Percentiles rank a stretch among this genome's conserved stretches.
These are phyloP conservation scores for Portunus trituberculatus DNA, from an alignment of 1,140 invertebrate species.

Conservation along the genomic window DNA sequence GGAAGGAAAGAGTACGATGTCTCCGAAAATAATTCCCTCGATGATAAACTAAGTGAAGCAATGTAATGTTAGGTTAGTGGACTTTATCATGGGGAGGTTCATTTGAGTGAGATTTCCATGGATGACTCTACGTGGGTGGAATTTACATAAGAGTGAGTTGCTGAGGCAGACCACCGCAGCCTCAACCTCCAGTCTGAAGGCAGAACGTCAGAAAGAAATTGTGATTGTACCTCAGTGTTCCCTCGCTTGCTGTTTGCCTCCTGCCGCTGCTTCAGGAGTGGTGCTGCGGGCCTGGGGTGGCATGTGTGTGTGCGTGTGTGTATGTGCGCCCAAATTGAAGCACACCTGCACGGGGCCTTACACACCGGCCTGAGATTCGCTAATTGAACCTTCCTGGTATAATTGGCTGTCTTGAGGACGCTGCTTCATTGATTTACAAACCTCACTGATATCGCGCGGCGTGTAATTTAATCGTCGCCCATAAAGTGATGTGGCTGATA, in stretches of 20 bases:
- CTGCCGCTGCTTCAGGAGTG: too few relatives aligned
- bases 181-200: too few relatives aligned
- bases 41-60: too few relatives aligned
- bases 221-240: too few relatives aligned
- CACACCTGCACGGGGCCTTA: conserved; percentile 16
- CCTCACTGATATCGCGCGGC: neutral
- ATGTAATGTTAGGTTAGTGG: neutral
- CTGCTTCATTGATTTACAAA: neutral
- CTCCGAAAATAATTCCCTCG: too few relatives aligned
- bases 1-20: too few relatives aligned
- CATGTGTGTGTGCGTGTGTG: conserved; percentile 53
- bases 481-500: conserved; percentile 3
- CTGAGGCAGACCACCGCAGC: too few relatives aligned
- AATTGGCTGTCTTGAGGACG: conserved; percentile 26
- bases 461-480: conserved; percentile 38
- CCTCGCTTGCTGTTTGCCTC: too few relatives aligned
- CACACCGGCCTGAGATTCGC: neutral
- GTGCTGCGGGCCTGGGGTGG: neutral
- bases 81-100: too few relatives aligned
- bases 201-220: too few relatives aligned
- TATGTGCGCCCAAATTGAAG: conserved; percentile 15
- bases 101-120: too few relatives aligned
- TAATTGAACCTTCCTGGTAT: conserved; percentile 28
- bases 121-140: neutral
- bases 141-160: neutral